phyloP scores from a whole-genome alignment of 2,888 invertebrate species.

The Panorpa germanica region DNA sequence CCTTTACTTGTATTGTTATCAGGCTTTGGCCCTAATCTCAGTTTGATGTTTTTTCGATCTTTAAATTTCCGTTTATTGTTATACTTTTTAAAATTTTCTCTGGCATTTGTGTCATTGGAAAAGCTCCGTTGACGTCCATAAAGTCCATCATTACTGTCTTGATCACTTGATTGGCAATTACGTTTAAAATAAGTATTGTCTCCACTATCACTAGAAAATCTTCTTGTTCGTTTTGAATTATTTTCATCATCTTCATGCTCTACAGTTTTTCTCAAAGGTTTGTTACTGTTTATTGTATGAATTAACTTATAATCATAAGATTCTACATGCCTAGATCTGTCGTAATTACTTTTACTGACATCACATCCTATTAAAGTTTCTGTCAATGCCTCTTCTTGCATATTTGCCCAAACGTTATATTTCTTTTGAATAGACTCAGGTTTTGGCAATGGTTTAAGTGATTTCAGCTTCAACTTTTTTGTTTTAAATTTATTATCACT shows the following conservation, averaged over 20 bases:
- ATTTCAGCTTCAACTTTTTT: too few species aligned
- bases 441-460: too few species aligned
- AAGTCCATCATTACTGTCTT: too few species aligned
- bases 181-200: too few species aligned
- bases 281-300: slow-evolving; percentile 34
- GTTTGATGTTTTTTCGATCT: slow-evolving; percentile 36
- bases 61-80: slow-evolving; percentile 35
- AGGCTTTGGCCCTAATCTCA: slow-evolving; percentile 32
- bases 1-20: slow-evolving; percentile 30
- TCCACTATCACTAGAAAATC: too few species aligned
- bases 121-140: too few species aligned
- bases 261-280: slow-evolving; percentile 20
- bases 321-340: slow-evolving; percentile 49
- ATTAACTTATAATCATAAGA: slow-evolving; percentile 53
- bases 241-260: slow-evolving; percentile 6
- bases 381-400: slow-evolving; percentile 63
- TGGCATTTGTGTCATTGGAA: too few species aligned
- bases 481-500: too few species aligned
- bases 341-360: slow-evolving; percentile 41
- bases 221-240: too few species aligned
- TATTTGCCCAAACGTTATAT: slow-evolving; percentile 61
- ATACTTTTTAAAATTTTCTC: too few species aligned
- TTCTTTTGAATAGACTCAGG: slow-evolving; percentile 38
- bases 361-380: slow-evolving; percentile 63
- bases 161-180: too few species aligned